Evolutionary conservation across 53 echinoderm and acorn worm species (phyloP).

Genomic region (Stichopus horrens): DNA sequence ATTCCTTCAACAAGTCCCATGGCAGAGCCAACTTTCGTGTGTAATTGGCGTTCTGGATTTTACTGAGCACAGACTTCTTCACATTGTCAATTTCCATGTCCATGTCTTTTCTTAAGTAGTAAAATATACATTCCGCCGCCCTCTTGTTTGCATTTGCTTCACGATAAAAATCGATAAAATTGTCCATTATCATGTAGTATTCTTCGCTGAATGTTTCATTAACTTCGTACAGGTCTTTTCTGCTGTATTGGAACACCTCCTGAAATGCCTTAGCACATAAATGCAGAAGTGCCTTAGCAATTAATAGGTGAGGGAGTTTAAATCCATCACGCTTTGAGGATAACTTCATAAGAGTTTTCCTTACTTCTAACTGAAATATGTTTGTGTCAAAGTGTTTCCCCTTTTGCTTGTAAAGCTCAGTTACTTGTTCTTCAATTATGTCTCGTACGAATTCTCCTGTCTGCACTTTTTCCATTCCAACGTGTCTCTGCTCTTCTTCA

Average conservation of each 20-base stretch:
- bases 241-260: neutral
- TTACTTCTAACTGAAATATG: slow-evolving; percentile 1
- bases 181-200: neutral
- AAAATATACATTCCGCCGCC: neutral
- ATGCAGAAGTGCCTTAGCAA: slow-evolving; percentile 15
- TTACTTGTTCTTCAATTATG: neutral
- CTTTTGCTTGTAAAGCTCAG: neutral
- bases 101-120: neutral
- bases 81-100: neutral
- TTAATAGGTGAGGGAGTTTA: neutral
- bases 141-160: neutral
- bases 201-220: neutral
- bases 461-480: neutral
- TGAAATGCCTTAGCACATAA: neutral
- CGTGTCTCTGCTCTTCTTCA: too few species aligned
- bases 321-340: neutral
- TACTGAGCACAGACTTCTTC: neutral
- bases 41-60: neutral
- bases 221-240: neutral
- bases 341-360: neutral
- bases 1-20: neutral
- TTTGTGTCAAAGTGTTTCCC: neutral
- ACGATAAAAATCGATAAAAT: neutral
- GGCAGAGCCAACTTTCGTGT: neutral
- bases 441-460: too few species aligned